Conservation (phyloP, 2,797 vertebrate species). For the Pteropus rufus region DNA sequence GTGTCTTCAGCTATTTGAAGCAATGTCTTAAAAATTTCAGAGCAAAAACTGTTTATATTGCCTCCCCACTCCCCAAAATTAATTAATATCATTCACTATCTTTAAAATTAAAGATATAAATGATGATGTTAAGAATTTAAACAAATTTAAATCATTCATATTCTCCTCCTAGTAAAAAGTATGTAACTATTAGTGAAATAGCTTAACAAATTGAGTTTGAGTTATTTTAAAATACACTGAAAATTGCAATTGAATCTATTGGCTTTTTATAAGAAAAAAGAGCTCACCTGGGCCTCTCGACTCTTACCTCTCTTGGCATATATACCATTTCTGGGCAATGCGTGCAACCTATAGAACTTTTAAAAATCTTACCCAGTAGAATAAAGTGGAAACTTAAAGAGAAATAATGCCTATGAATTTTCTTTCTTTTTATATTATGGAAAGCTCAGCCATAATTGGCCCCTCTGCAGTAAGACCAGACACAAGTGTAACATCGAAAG, state of each 20-base stretch:
- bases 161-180: not conserved
- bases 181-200: not conserved
- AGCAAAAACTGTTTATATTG: not conserved
- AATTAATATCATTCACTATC: not conserved
- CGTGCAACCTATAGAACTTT: not conserved
- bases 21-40: not conserved
- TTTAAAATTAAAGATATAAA: slow-evolving; percentile 25
- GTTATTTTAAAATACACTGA: slow-evolving; percentile 5
- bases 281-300: not conserved
- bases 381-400: slow-evolving; percentile 8
- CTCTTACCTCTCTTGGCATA: not conserved
- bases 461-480: not conserved
- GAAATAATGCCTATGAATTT: not conserved
- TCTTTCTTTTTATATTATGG: not conserved
- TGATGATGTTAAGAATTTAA: not conserved
- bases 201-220: not conserved
- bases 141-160: not conserved
- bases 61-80: not conserved
- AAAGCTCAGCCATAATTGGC: not conserved
- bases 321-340: not conserved
- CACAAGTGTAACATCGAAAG: not conserved
- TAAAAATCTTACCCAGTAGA: not conserved
- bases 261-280: not conserved
- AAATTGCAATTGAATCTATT: not conserved
- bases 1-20: not conserved